Conservation (phyloP, 2,888 invertebrate species). For the Cremastobaeus sp. region DNA sequence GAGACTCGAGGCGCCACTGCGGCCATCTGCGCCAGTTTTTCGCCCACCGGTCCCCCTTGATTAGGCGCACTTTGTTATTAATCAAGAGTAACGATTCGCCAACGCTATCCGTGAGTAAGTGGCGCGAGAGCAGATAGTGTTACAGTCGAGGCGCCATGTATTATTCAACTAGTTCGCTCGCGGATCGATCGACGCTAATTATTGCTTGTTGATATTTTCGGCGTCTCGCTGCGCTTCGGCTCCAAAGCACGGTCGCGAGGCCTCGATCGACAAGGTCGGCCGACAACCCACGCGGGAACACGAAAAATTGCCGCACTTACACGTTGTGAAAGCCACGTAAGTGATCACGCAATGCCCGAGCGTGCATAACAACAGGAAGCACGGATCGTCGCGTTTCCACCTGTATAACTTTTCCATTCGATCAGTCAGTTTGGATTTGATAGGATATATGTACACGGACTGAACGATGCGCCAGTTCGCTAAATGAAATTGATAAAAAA, state of each 20-base stretch:
- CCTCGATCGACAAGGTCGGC: neutral
- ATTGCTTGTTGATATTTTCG: slow-evolving; percentile 7
- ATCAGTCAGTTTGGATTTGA: slow-evolving; percentile 52
- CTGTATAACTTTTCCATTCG: slow-evolving; percentile 63
- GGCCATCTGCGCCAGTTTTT: no score
- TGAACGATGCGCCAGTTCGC: slow-evolving; percentile 39
- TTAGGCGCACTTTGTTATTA: no score
- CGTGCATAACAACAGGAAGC: slow-evolving; percentile 60
- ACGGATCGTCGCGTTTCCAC: slow-evolving; percentile 63
- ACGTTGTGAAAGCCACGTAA: slow-evolving; percentile 37
- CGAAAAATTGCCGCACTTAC: slow-evolving; percentile 5
- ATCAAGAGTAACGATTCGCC: no score
- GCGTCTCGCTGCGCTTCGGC: no score
- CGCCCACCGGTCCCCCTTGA: no score
- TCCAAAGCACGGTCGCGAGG: no score
- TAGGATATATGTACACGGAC: slow-evolving; percentile 45
- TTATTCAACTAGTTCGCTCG: neutral
- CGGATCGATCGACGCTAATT: slow-evolving; percentile 16
- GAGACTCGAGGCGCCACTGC: no score
- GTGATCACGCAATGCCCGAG: slow-evolving; percentile 51
- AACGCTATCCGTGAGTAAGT: no score
- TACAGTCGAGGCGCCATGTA: no score
- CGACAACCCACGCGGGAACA: neutral
- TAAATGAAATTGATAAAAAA: slow-evolving; percentile 60
- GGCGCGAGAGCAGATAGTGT: no score